Evolutionary conservation across 2,797 vertebrate species (phyloP), one percentile per base, ranked within the genome.

Genomic region (Megaceryle alcyon): DNA sequence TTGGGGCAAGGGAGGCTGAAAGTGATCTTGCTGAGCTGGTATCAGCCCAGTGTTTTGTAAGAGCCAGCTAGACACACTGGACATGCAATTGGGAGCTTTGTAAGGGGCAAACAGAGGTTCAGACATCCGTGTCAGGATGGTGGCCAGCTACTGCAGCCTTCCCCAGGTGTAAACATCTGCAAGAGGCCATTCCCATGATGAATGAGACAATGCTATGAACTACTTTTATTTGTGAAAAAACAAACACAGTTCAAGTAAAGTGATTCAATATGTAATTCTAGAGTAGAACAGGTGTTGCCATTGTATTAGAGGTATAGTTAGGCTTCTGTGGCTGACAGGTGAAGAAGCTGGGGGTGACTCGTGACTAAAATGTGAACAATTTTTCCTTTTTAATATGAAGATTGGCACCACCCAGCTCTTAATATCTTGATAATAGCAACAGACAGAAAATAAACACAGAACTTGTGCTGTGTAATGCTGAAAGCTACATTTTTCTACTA

Each of bases 121-220:
- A 11, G 21, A 69, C 2, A 1, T 28, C 64, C 41, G 25, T 5
- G 4, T 0, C 5, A 9, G 35, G 15, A 14, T 17, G 4, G 39
- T 0, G 6, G 31, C n/a, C 54, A 82, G 14, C 19, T 88, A 11
- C 33, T 25, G 22, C 63, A 92, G 10, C 65, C 63, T 90, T 41
- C 14, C 37, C 33, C 61, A 49, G 63, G 9, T 84, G 43, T 48
- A 57, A 90, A 57, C 6, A 18, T 17, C 60, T 77, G 14, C 3
- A 9, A 39, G 66, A 17, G 65, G 26, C 69, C 7, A 1, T 83
- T 88, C 29, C 26, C 63, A 51, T 1, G 3, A 49, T 21, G 22
- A 19, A 8, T 2, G 25, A 44, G 29, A 68, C 10, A 68, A 48
- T 8, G 2, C 16, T 19, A 28, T 8, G 28, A 85, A 59, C 17